phyloP scores from a whole-genome alignment of 1,140 invertebrate species.

The Amyelois transitella region DNA sequence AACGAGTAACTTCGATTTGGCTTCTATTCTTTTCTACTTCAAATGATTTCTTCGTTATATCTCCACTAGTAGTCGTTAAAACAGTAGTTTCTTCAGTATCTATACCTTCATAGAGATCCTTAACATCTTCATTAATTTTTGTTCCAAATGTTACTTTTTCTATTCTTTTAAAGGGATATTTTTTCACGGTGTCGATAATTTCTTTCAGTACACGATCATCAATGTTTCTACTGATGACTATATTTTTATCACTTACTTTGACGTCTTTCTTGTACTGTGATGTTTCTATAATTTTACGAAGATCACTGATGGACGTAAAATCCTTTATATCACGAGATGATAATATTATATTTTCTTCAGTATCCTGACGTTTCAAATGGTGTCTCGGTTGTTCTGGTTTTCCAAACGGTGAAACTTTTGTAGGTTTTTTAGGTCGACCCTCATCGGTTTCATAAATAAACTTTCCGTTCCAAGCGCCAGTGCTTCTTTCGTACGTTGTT shows the following conservation, averaged over 20 bases:
- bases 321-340: slow-evolving; percentile 68
- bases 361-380: slow-evolving; percentile 64
- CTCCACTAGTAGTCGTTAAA: slow-evolving; percentile 51
- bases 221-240: slow-evolving; percentile 64
- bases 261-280: slow-evolving; percentile 58
- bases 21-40: slow-evolving; percentile 68
- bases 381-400: slow-evolving; percentile 57
- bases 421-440: slow-evolving; percentile 53
- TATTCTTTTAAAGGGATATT: slow-evolving; percentile 67
- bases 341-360: slow-evolving; percentile 65
- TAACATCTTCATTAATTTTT: slow-evolving; percentile 66
- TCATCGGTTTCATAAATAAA: slow-evolving; percentile 64
- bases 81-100: slow-evolving; percentile 59
- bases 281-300: slow-evolving; percentile 61
- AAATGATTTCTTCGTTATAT: slow-evolving; percentile 65
- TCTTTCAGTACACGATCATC: slow-evolving; percentile 64
- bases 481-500: slow-evolving; percentile 64
- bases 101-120: slow-evolving; percentile 66
- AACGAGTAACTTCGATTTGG: slow-evolving; percentile 70
- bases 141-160: slow-evolving; percentile 65
- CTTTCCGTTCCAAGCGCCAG: slow-evolving; percentile 67
- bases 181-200: slow-evolving; percentile 66
- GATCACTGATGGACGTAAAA: slow-evolving; percentile 65
- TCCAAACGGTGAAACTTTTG: slow-evolving; percentile 62
- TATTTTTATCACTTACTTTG: slow-evolving; percentile 65